Evolutionary conservation across 2,888 invertebrate species (phyloP).

Genomic region (Physocephala rufipes): DNA sequence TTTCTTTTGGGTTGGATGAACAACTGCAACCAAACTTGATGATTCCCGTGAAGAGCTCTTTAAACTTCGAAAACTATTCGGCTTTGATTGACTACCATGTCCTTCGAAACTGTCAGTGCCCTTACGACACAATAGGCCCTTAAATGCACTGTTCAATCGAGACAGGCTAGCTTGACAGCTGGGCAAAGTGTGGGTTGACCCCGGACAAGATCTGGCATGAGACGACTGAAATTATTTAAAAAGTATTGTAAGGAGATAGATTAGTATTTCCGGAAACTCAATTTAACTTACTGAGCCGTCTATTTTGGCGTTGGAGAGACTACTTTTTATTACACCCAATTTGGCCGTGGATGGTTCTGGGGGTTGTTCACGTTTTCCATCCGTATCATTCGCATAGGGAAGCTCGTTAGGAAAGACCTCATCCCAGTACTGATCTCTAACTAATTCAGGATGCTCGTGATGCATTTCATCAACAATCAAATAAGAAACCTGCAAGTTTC

Average conservation of each 20-base stretch:
- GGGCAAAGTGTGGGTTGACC: not conserved
- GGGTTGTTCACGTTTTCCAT: slow-evolving; percentile 35
- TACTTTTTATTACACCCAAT: slow-evolving; percentile 23
- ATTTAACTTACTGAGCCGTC: slow-evolving; percentile 6
- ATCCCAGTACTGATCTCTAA: slow-evolving; percentile 91
- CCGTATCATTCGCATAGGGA: slow-evolving; percentile 79
- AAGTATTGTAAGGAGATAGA: not conserved
- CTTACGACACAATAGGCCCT: not conserved
- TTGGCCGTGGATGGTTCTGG: slow-evolving; percentile 38
- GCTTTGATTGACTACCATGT: not conserved
- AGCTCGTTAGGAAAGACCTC: slow-evolving; percentile 83
- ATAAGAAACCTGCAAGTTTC: slow-evolving; percentile 82
- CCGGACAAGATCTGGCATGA: not conserved
- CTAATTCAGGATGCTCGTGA: slow-evolving; percentile 86
- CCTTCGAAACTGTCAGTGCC: not conserved
- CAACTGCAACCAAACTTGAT: slow-evolving; percentile 11
- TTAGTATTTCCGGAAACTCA: not conserved
- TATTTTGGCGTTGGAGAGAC: not conserved
- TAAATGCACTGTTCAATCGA: slow-evolving; percentile 2
- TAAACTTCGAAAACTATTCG: not conserved
- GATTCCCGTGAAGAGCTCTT: not conserved
- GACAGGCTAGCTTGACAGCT: slow-evolving; percentile 3
- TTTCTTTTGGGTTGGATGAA: slow-evolving; percentile 12
- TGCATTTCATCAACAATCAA: slow-evolving; percentile 95
- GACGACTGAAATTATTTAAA: not conserved